These are phyloP conservation scores for Dromius quadrimaculatus DNA, from an alignment of 2,888 invertebrate species.

Conservation along the genomic window DNA sequence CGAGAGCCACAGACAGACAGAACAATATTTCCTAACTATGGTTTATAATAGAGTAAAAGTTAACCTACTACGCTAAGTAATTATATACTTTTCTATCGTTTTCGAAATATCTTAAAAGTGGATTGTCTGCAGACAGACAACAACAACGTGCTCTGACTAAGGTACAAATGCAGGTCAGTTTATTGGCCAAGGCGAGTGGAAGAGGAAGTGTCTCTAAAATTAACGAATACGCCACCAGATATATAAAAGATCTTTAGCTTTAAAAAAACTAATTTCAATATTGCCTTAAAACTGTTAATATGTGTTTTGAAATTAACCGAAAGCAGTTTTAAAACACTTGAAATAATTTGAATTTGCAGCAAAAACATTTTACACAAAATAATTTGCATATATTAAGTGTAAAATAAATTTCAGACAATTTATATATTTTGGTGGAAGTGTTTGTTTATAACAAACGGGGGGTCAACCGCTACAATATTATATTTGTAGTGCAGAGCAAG, in stretches of 20 bases:
- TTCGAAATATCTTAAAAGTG: constrained; percentile 36
- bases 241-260: no score
- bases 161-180: constrained; percentile 10
- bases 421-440: no score
- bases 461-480: background rate
- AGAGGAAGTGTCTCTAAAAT: background rate
- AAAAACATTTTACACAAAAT: no score
- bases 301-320: no score
- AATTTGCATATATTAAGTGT: no score
- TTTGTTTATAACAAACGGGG: no score
- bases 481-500: constrained; percentile 42
- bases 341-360: no score
- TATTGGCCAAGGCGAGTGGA: constrained; percentile 3
- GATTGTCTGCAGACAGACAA: constrained; percentile 45
- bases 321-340: no score
- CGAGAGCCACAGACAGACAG: constrained; percentile 64
- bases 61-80: constrained; percentile 50
- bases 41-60: constrained; percentile 42
- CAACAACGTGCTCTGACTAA: constrained; percentile 43
- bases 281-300: no score
- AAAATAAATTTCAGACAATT: no score
- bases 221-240: no score
- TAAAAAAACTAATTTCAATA: no score
- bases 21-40: constrained; percentile 57
- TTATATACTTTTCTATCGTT: constrained; percentile 39